A percentile compares a stretch with the other conserved stretches of the same genome.
Conservation (phyloP, 2,797 vertebrate species). For the Anguilla obscura region DNA sequence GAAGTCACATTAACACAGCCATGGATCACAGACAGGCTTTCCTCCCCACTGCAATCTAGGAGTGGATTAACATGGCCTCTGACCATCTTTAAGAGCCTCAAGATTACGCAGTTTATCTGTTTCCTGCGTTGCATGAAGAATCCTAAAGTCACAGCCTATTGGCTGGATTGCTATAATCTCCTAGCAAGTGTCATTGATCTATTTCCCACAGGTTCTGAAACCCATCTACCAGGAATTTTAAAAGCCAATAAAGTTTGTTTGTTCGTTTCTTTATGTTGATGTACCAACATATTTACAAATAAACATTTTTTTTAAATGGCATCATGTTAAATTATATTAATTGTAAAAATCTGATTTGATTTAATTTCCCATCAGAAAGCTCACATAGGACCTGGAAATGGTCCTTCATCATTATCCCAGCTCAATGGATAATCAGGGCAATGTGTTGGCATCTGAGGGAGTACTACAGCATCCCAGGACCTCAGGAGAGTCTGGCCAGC, state of each 20-base stretch:
- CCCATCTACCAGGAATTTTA: neutral
- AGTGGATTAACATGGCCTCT: constrained; percentile 5
- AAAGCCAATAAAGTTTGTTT: neutral
- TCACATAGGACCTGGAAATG: neutral
- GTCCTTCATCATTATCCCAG: neutral
- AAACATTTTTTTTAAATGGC: neutral
- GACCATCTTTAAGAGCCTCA: neutral
- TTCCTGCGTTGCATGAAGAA: neutral
- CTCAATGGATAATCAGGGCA: neutral
- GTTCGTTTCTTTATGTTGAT: neutral
- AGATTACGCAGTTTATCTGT: constrained; percentile 19
- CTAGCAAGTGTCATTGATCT: constrained; percentile 31
- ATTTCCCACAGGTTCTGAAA: constrained; percentile 22
- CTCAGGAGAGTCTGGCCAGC: neutral
- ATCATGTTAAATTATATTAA: neutral
- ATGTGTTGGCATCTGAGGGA: neutral
- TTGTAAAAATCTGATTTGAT: neutral
- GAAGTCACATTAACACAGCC: neutral
- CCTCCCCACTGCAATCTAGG: neutral
- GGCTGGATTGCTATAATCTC: constrained; percentile 30
- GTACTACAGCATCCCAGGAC: neutral
- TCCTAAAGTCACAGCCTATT: constrained; percentile 24
- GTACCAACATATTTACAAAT: neutral
- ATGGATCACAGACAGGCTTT: neutral
- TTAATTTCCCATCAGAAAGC: neutral